Base-by-base conservation (phyloP, 2,113 vertebrate genomes). In the Silurus meridionalis region DNA sequence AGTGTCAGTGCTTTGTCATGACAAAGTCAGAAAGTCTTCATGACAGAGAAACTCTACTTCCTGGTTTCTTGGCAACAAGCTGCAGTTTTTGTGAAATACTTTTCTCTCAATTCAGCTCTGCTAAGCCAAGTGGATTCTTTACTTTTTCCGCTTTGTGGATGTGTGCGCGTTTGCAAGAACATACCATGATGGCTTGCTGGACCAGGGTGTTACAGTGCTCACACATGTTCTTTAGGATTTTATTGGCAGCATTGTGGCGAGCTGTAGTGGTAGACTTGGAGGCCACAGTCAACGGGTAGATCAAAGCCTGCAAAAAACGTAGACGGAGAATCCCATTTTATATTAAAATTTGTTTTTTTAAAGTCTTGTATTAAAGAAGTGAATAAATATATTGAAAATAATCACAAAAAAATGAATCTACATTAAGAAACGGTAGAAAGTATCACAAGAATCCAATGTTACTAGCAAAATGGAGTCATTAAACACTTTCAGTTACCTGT, bases 191-290 rank as follows among this genome's bases (percentile, higher is more conserved):
- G 90, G 98, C 98, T 91, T 99, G 98, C 91, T 99, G 97, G 19
- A 99, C 98, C 90, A 99, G 93, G 0, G 97, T 97, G 94, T 99
- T 99, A 86, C 98, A 99, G 92, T 99, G 98, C 90, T 99, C 98
- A 87, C 98, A 99, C 98, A 99, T 99, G 92, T 99, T 99, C 93
- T 99, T 99, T 93, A 99, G 89, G 88, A 99, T 99, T 93, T 99
- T 99, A 94, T 99, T 99, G 52, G 98, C 98, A 21, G 98, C 97
- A 0, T 98, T 99, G 94, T 99, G 97, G 0, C 98, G 97, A 79
- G 98, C 98, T 0, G 97, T 99, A 25, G 98, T 99, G 0, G 98
- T 99, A 1, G 98, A 99, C 92, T 99, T 99, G n/a, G 97, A 99
- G 23, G 98, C 98, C 90, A 99, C 98, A 0, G 98, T 99, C 85